Percentiles rank a stretch among this genome's conserved stretches.
Evolutionary conservation across 2,888 invertebrate species (phyloP).

Genomic region (Eilema sororculum): DNA sequence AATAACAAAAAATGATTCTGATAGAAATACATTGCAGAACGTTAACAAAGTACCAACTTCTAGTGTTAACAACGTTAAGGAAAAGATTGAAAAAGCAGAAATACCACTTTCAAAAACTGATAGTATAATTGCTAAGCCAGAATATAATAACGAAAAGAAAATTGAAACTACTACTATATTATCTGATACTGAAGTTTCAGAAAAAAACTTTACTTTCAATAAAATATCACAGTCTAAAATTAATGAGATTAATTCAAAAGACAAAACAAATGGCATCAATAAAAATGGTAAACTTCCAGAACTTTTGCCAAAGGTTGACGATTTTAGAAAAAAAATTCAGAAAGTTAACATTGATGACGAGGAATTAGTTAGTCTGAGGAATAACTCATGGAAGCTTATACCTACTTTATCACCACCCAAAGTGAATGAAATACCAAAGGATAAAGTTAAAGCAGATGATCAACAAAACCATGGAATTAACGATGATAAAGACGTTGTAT

Average conservation of each 20-base stretch:
- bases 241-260: conserved; percentile 46
- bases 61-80: conserved; percentile 17
- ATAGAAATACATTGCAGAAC: conserved; percentile 15
- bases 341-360: conserved; percentile 82
- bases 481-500: conserved; percentile 72
- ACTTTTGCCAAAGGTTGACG: conserved; percentile 75
- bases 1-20: conserved; percentile 29
- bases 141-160: conserved; percentile 19
- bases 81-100: conserved; percentile 20
- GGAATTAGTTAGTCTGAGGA: conserved; percentile 73
- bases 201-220: conserved; percentile 26
- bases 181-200: conserved; percentile 25
- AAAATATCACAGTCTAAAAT: conserved; percentile 43
- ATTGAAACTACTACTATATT: conserved; percentile 30
- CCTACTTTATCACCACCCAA: conserved; percentile 86
- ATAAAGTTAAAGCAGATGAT: conserved; percentile 71
- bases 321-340: conserved; percentile 82
- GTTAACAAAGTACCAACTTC: conserved; percentile 21
- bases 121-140: conserved; percentile 25
- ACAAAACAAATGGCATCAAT: conserved; percentile 37
- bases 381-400: conserved; percentile 87
- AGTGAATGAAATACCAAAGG: conserved; percentile 71
- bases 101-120: conserved; percentile 32
- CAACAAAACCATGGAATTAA: conserved; percentile 58
- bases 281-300: conserved; percentile 59